These are phyloP conservation scores for Microdon myrmicae DNA, from an alignment of 2,888 invertebrate genomes.

Conservation along the genomic window DNA sequence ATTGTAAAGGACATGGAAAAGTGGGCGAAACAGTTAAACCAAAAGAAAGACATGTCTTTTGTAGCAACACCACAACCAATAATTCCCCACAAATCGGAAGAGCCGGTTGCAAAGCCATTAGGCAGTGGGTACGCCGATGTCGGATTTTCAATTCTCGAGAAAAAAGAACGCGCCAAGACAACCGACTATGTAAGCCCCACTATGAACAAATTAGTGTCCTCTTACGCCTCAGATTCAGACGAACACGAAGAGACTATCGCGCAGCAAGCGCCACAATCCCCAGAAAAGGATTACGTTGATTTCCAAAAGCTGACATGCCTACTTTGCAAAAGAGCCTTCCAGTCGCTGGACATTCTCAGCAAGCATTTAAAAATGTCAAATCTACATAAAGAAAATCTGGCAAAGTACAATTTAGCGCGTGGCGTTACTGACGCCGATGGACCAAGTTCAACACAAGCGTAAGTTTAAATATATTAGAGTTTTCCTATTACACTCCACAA, in stretches of 20 bases:
- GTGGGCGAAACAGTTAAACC: conserved; percentile 97
- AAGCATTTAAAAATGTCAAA: conserved; percentile 95
- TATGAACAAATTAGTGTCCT: conserved; percentile 74
- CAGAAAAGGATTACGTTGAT: conserved; percentile 85
- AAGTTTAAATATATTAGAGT: conserved; percentile 42
- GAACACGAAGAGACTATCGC: conserved; percentile 53
- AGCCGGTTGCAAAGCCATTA: conserved; percentile 52
- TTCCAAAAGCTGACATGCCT: conserved; percentile 91
- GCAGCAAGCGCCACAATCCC: conserved; percentile 55
- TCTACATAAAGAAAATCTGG: conserved; percentile 89
- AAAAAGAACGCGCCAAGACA: conserved; percentile 70
- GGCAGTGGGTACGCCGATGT: conserved; percentile 84
- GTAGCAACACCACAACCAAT: conserved; percentile 63
- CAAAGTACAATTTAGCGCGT: conserved; percentile 66
- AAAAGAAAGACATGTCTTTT: conserved; percentile 81
- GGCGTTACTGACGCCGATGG: conserved; percentile 48
- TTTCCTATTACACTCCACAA: conserved; percentile 1
- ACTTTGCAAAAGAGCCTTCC: conserved; percentile 94
- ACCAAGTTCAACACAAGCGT: conserved; percentile 52
- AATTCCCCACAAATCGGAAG: conserved; percentile 55
- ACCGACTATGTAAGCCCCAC: conserved; percentile 61
- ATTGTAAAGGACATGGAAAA: conserved; percentile 88
- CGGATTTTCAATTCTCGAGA: conserved; percentile 90
- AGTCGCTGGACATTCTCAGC: conserved; percentile 84
- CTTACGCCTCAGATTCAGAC: conserved; percentile 78